These are phyloP conservation scores for Calephelis perditalis DNA, from an alignment of 2,888 invertebrate species.

Conservation along the genomic window DNA sequence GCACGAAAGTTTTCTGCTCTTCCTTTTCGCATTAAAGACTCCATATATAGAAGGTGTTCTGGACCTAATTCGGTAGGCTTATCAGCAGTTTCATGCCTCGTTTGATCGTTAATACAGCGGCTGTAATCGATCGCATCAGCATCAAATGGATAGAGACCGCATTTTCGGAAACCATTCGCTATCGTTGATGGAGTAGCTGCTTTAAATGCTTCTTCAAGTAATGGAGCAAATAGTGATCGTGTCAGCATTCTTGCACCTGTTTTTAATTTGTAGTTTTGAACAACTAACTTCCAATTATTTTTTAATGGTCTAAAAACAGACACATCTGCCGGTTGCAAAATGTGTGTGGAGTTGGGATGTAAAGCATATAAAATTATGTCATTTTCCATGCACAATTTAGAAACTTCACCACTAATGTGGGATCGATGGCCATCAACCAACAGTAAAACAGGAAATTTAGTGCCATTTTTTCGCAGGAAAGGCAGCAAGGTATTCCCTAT, in stretches of 20 bases:
- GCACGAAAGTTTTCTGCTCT: too few species aligned
- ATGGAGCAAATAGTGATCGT: too few species aligned
- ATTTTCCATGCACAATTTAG: slow-evolving; percentile 10
- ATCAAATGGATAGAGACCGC: background rate
- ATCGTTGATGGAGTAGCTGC: background rate
- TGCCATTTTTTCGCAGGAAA: slow-evolving; percentile 1
- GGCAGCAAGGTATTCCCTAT: too few species aligned
- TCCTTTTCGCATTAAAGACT: too few species aligned
- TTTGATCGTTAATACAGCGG: too few species aligned
- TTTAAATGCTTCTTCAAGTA: background rate
- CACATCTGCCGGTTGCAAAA: slow-evolving; percentile 1
- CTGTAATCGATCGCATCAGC: background rate
- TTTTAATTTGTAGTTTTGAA: background rate
- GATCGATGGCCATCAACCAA: slow-evolving; percentile 10
- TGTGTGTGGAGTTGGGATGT: slow-evolving; percentile 8
- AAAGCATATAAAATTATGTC: slow-evolving; percentile 12
- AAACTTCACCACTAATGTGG: slow-evolving; percentile 9
- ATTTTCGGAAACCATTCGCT: background rate
- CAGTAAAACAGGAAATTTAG: slow-evolving; percentile 11
- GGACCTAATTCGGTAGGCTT: background rate
- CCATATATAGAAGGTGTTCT: too few species aligned
- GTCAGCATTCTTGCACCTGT: too few species aligned
- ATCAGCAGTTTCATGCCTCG: background rate
- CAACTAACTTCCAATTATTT: background rate
- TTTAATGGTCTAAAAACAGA: slow-evolving; percentile 18